phyloP scores from a whole-genome alignment of 2,113 vertebrate genomes.

The Cyanistes caeruleus region DNA sequence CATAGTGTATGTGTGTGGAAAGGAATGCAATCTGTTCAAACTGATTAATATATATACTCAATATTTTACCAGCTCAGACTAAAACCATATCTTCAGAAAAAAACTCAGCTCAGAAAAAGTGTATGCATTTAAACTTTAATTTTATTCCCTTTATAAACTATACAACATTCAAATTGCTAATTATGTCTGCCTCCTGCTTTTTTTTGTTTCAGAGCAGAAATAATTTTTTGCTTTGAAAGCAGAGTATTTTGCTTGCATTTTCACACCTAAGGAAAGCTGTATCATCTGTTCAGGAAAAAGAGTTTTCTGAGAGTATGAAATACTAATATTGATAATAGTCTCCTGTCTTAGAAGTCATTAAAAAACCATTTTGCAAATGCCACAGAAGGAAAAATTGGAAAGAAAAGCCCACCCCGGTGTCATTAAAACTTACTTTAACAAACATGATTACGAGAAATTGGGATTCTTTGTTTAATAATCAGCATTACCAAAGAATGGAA shows the following conservation, averaged over 20 bases:
- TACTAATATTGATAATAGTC: not conserved
- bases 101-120: not conserved
- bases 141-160: not conserved
- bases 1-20: not conserved
- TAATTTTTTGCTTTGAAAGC: not conserved
- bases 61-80: not conserved
- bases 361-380: not conserved
- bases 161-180: not conserved
- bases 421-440: not conserved
- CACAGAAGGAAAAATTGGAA: not conserved
- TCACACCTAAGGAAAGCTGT: not conserved
- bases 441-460: not conserved
- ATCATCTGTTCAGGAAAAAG: not conserved
- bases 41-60: accelerated
- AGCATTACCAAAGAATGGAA: not conserved
- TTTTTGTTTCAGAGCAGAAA: not conserved
- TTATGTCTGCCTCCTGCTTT: not conserved
- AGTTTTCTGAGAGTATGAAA: not conserved
- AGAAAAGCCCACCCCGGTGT: not conserved
- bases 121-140: not conserved
- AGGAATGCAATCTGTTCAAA: not conserved
- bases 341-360: not conserved
- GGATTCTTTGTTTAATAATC: not conserved
- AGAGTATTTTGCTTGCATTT: not conserved
- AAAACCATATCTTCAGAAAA: not conserved